Evolutionary conservation across 1,140 invertebrate species (phyloP), one percentile per base, ranked within the genome.

Genomic region (Wiebesia pumilae): DNA sequence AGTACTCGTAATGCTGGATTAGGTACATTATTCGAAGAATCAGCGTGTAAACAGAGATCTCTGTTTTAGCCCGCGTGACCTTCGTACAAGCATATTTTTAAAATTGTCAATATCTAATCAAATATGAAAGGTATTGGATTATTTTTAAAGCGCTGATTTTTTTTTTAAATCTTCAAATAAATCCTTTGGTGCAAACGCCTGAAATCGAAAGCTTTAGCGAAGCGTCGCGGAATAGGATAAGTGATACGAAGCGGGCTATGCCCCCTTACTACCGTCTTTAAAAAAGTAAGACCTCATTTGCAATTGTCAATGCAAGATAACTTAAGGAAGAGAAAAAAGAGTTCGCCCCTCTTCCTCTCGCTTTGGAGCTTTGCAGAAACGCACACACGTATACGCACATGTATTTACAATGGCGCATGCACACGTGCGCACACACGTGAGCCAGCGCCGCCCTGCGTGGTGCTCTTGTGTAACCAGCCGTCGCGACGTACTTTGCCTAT

Each of bases 381-480:
- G 80, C 40, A 19, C 24, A 71, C 81, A 73, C n/a, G 12, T 0
- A 51, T 16, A 75, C 14, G n/a, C 30, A 30, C n/a, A 47, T 71
- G 47, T 54, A 58, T 35, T 54, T 33, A 3, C 3, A 27, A 21
- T 2, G 27, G 16, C 83, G 7, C 24, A 30, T 40, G 38, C 14
- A 30, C 47, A 80, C 62, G 84, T 80, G 33, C 33, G 51, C 30
- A 58, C n/a, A 58, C 51, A 47, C 40, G 30, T 19, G 7, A 1
- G 24, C 21, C 19, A 40, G 35, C 47, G 54, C 79, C n/a, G 78
- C 78, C n/a, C 51, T n/a, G 79, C 40, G 85, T 79, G 88, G 88
- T 88, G 88, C 89, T 88, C 84, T 67, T 80, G 88, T 84, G 88
- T 84, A 83, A 87, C 88, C 88, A 85, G 73, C 86, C 88, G 88